Evolutionary conservation across 2,888 invertebrate genomes (phyloP), one percentile per base, ranked within the genome.

Genomic region (Phorcus lineatus): DNA sequence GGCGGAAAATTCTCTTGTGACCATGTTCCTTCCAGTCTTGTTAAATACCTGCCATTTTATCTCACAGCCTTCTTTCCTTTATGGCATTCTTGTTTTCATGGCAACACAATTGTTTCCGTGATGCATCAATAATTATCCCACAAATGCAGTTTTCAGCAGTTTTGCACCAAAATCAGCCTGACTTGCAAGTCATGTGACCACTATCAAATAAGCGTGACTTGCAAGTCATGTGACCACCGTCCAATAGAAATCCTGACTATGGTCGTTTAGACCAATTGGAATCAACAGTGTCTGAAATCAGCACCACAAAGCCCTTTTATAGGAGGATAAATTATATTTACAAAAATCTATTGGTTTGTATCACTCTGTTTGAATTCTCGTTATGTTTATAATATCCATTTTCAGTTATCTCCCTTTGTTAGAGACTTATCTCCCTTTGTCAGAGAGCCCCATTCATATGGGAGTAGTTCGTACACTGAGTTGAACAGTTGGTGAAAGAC

Each of bases 371-470:
- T 53, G 28, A 53, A 74, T 55, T 75, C 57, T 80, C 75, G 74
- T 55, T 80, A 16, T 74, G 47, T 36, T 31, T 74, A 31, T 75
- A 28, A 55, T 55, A 31, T 54, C 31, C 40, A 55, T 11, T 31
- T 53, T 70, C 54, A 13, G 31, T 70, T 53, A 54, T 74, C 52
- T 9, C 55, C 40, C 74, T 36, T n/a, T 40, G 74, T 40, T 40
- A 67, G 36, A 17, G n/a, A 24, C 24, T 2, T 67, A 28, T 31
- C 47, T 19, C 76, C 76, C 17, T 55, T 24, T 47, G 80, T 81
- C 80, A 81, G 53, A 81, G 74, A n/a, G 40, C 77, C 2, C 54
- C 78, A 62, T 78, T 78, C 31, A 28, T 74, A 24, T 77, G 74
- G 7, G 77, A 74, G 28, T 67, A 70, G 74, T 81, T 78, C 13